Conservation (phyloP, 2,888 invertebrate species). For the Eilema depressum region DNA sequence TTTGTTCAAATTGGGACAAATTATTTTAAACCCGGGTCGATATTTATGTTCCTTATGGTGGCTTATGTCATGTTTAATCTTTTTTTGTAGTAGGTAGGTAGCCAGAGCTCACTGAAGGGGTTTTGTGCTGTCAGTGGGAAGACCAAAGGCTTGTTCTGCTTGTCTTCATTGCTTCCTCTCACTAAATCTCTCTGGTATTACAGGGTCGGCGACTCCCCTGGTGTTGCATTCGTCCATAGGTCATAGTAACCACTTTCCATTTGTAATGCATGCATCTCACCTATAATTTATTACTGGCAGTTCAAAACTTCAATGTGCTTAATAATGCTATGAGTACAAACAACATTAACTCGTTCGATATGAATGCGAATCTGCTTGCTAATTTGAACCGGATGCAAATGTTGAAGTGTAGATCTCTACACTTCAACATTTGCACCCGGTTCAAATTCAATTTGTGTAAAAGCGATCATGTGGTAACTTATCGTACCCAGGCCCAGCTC, state of each 20-base stretch:
- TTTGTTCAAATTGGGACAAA: conserved; percentile 8
- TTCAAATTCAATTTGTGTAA: conserved; percentile 1
- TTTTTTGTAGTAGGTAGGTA: too few species aligned
- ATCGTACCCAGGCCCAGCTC: neutral
- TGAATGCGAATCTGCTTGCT: conserved; percentile 1
- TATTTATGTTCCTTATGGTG: neutral
- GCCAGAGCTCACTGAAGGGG: too few species aligned
- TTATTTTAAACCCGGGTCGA: neutral
- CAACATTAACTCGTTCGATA: neutral
- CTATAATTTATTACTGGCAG: neutral
- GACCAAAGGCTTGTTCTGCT: too few species aligned
- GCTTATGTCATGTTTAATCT: neutral
- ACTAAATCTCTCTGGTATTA: neutral
- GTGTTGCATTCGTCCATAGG: too few species aligned
- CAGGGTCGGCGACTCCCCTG: too few species aligned
- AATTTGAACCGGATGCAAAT: too few species aligned
- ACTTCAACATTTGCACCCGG: neutral
- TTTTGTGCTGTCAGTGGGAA: too few species aligned
- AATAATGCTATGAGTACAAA: neutral
- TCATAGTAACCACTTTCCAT: too few species aligned
- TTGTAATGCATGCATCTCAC: too few species aligned
- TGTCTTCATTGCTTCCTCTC: too few species aligned
- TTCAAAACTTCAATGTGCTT: neutral
- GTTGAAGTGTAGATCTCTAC: too few species aligned
- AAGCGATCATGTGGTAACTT: conserved; percentile 3